These are phyloP conservation scores for Junonia oenone DNA, from an alignment of 2,888 invertebrate genomes.

Conservation along the genomic window DNA sequence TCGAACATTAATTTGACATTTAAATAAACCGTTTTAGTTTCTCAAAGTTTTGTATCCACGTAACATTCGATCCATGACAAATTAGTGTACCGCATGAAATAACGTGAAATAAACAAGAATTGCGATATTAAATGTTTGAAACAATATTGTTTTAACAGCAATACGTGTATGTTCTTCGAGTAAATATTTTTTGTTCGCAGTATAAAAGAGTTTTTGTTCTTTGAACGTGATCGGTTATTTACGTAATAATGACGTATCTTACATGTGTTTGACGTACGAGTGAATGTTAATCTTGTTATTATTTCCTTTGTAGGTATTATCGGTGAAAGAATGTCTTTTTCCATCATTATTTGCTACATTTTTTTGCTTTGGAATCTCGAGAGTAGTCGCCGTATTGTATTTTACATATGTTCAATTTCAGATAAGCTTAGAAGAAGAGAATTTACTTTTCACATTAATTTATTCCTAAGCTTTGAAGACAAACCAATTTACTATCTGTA, in stretches of 20 bases:
- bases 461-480: no score
- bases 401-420: no score
- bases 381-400: no score
- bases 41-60: background rate
- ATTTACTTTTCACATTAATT: no score
- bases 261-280: background rate
- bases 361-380: no score
- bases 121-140: conserved; percentile 6
- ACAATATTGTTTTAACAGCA: background rate
- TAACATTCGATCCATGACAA: background rate
- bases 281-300: conserved; percentile 1
- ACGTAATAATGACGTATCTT: conserved; percentile 3
- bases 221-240: background rate
- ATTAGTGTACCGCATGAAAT: background rate
- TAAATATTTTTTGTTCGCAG: conserved; percentile 9
- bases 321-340: background rate
- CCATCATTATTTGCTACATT: background rate
- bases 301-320: background rate
- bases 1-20: conserved; percentile 5
- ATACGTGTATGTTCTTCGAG: background rate
- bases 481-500: no score
- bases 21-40: background rate
- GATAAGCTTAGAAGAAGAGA: no score
- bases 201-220: background rate
- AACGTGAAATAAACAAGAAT: conserved; percentile 4